Evolutionary conservation across 1,140 invertebrate genomes (phyloP), one percentile per base, ranked within the genome.

Genomic region (Drosophila arawakana): DNA sequence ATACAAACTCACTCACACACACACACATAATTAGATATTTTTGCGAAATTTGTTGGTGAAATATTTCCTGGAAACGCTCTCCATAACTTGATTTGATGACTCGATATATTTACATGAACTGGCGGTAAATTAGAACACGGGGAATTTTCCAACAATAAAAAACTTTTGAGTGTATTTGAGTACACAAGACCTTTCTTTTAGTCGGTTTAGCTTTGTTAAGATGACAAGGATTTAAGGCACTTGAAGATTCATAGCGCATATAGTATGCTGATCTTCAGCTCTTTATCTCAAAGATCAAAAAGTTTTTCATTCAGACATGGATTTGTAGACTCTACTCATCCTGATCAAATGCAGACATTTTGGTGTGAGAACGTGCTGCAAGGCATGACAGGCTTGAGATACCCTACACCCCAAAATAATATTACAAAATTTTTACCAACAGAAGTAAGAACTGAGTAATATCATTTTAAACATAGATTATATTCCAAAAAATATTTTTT

Each of bases 241-340:
- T 54, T 50, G 49, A 50, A 50, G 11, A 4, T n/a, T 13, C 9
- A 50, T n/a, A 30, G 35, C 11, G 35, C 34, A 11, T 7, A 25
- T 37, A 30, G 34, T 37, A 54, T n/a, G 7, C 34, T 7, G 18
- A 21, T 57, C 8, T 6, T 41, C 35, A 41, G 41, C 37, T 41
- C 21, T 30, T 57, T 41, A 57, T 57, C 37, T 57, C 35, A 15
- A 18, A 57, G 54, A 57, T 57, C 54, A 57, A 57, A 57, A 57
- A 18, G 54, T 57, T 57, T 39, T 57, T 8, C 35, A n/a, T n/a
- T 41, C 15, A n/a, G 54, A 57, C 54, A 41, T 41, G 54, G 54
- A 57, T 57, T 41, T 41, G 54, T 57, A 9, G 13, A 39, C 37
- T 41, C 18, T 39, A 25, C 37, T 41, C 37, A 41, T 41, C 54